Conservation (phyloP, 2,113 vertebrate species). For the Plectropomus leopardus region DNA sequence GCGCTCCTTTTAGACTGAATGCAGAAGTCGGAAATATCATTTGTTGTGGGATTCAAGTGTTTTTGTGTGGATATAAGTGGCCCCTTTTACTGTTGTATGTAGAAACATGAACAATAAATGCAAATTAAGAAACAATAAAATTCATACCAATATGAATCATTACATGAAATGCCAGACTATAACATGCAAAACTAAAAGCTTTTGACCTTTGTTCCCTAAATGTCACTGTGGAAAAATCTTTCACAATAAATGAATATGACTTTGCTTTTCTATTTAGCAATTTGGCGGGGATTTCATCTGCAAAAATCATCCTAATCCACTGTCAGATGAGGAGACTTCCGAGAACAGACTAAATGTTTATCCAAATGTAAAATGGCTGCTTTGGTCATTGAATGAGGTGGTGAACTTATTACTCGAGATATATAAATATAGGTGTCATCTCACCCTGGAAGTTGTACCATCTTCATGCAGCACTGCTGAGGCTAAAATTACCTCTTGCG, state of each 20-base stretch:
- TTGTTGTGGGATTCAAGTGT: no score
- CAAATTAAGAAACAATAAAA: not conserved
- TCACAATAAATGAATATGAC: not conserved
- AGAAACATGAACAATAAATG: no score
- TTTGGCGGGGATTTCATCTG: not conserved
- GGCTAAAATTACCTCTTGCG: conserved; percentile 3
- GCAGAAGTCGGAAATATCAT: not conserved
- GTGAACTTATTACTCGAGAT: not conserved
- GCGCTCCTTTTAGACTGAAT: not conserved
- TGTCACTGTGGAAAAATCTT: not conserved
- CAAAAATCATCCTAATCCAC: no score
- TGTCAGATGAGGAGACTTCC: not conserved
- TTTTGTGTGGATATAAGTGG: no score
- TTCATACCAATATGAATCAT: not conserved
- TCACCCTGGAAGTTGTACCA: not conserved
- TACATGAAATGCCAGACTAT: not conserved
- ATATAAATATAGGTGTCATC: not conserved
- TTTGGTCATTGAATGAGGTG: not conserved
- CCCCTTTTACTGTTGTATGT: not conserved
- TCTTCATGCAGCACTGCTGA: not conserved
- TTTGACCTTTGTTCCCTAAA: not conserved
- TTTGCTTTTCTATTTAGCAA: not conserved
- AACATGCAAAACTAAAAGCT: not conserved
- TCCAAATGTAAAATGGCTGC: not conserved
- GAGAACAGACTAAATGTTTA: not conserved